Conservation (phyloP, 2,797 vertebrate genomes). For the Gadopsis bispinosus region DNA sequence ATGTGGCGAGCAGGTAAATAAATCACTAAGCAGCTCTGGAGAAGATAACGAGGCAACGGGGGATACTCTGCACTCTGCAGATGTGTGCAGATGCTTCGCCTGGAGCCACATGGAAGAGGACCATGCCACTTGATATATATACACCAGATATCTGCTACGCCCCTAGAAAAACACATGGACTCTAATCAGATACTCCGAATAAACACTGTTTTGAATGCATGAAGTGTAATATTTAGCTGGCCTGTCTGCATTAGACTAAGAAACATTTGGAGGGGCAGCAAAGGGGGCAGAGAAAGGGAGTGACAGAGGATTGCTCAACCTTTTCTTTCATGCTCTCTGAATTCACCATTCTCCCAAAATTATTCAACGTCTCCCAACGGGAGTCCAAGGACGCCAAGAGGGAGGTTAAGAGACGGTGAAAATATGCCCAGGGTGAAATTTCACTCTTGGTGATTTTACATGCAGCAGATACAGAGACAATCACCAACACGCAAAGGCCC, state of each 20-base stretch:
- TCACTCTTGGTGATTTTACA: slow-evolving; percentile 61
- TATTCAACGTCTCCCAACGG: slow-evolving; percentile 54
- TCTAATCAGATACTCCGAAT: slow-evolving; percentile 58
- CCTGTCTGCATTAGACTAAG: slow-evolving; percentile 29
- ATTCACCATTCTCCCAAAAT: slow-evolving; percentile 42
- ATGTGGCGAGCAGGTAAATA: slow-evolving; percentile 82
- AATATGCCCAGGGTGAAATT: slow-evolving; percentile 62
- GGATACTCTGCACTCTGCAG: slow-evolving; percentile 76
- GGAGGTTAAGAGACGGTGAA: slow-evolving; percentile 54
- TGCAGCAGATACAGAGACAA: slow-evolving; percentile 58
- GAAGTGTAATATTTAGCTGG: slow-evolving; percentile 23
- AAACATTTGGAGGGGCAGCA: slow-evolving; percentile 43
- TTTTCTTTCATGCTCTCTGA: slow-evolving; percentile 54
- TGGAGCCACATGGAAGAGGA: slow-evolving; percentile 73
- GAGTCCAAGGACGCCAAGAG: slow-evolving; percentile 42
- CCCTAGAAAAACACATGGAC: slow-evolving; percentile 67
- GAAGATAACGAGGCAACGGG: slow-evolving; percentile 84
- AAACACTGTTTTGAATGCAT: slow-evolving; percentile 52
- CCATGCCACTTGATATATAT: slow-evolving; percentile 64
- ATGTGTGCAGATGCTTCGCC: slow-evolving; percentile 82
- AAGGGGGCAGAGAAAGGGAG: slow-evolving; percentile 12
- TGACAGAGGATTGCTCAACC: slow-evolving; percentile 43
- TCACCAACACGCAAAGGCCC: slow-evolving; percentile 68
- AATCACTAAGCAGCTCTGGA: slow-evolving; percentile 84
- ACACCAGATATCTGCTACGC: slow-evolving; percentile 54